Conservation (phyloP, 2,888 invertebrate genomes). For the Conus canariensis region DNA sequence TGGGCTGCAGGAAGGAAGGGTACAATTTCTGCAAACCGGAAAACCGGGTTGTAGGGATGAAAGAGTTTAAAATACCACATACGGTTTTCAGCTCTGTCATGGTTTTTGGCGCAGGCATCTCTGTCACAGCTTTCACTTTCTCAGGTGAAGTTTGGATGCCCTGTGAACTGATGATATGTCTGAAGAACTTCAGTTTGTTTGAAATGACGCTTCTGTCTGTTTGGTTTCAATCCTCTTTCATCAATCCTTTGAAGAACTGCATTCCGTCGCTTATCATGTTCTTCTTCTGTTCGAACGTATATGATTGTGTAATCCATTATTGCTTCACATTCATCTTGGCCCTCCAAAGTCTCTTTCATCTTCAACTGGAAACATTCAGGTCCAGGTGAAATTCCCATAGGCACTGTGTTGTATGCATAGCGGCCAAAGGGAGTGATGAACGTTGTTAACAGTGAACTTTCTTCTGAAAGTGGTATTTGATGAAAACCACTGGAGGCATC, state of each 20-base stretch:
- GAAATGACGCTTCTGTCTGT: slow-evolving; percentile 13
- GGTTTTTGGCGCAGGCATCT: not conserved
- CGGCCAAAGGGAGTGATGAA: slow-evolving; percentile 1
- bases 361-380: slow-evolving; percentile 14
- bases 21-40: too few relatives aligned
- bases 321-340: not conserved
- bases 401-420: not conserved
- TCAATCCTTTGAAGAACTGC: not conserved
- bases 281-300: slow-evolving; percentile 35
- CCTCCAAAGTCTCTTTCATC: not conserved
- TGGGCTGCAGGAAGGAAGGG: too few relatives aligned
- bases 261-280: not conserved
- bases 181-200: slow-evolving; percentile 30
- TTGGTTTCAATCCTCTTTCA: slow-evolving; percentile 12
- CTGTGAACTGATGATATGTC: slow-evolving; percentile 4
- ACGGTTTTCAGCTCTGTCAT: slow-evolving; percentile 24
- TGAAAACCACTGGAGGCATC: too few relatives aligned
- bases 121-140: slow-evolving; percentile 11
- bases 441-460: not conserved
- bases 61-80: slow-evolving; percentile 8
- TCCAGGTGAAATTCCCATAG: slow-evolving; percentile 9
- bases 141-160: slow-evolving; percentile 10
- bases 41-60: too few relatives aligned
- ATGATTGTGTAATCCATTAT: slow-evolving; percentile 54
- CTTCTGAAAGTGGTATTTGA: not conserved